These are phyloP conservation scores for Atta texana DNA, from an alignment of 1,140 invertebrate species.

Conservation along the genomic window DNA sequence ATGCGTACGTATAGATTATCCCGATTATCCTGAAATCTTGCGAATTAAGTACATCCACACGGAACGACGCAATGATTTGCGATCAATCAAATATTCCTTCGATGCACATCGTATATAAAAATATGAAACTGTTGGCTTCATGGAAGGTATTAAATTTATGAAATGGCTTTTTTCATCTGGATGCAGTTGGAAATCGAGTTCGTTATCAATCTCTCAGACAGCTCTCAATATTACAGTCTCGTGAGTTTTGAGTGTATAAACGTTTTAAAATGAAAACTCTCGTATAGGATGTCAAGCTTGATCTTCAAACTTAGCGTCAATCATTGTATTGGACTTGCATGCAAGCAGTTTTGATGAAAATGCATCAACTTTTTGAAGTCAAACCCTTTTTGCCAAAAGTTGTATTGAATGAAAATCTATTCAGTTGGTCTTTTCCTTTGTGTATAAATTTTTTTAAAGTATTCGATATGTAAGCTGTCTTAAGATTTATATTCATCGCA, in stretches of 20 bases:
- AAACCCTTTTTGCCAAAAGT: not conserved
- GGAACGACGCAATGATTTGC: not conserved
- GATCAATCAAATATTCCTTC: conserved; percentile 19
- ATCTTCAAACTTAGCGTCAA: conserved; percentile 21
- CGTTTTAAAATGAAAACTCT: conserved; percentile 72
- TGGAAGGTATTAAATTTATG: conserved; percentile 67
- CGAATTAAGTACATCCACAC: conserved; percentile 24
- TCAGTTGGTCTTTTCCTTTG: no score
- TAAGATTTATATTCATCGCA: no score
- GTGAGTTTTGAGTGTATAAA: conserved; percentile 75
- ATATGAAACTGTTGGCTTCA: conserved; percentile 27
- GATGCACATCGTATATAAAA: conserved; percentile 46
- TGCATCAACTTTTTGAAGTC: not conserved
- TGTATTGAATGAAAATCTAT: not conserved
- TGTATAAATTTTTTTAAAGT: no score
- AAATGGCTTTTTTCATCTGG: conserved; percentile 77
- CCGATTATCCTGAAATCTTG: conserved; percentile 23
- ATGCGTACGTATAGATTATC: not conserved
- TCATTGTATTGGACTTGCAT: not conserved
- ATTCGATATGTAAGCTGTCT: no score
- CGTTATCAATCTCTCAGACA: conserved; percentile 55
- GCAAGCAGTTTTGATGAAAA: not conserved
- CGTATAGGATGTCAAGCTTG: not conserved
- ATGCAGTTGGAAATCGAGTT: conserved; percentile 65
- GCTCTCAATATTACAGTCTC: conserved; percentile 70